These are phyloP conservation scores for Scarus forsteni DNA, from an alignment of 2,797 vertebrate species.

Conservation along the genomic window DNA sequence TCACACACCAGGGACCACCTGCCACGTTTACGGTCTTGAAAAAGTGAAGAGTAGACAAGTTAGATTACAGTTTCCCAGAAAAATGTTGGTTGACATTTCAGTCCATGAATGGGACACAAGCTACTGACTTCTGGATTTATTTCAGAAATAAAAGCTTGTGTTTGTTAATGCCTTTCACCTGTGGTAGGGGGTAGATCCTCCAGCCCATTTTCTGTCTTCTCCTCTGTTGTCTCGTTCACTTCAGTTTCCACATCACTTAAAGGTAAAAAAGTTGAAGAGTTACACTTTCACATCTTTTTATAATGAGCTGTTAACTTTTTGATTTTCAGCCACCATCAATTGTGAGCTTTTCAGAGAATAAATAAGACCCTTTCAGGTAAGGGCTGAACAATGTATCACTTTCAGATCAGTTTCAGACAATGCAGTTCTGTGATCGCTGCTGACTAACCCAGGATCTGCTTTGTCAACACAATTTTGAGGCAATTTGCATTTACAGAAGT, in stretches of 20 bases:
- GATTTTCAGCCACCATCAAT: no score
- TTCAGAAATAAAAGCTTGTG: neutral
- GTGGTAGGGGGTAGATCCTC: constrained; percentile 49
- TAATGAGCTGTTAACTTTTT: no score
- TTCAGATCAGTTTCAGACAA: no score
- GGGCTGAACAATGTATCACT: no score
- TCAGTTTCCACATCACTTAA: constrained; percentile 75
- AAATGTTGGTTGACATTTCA: neutral
- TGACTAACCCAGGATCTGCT: no score
- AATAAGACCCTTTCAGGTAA: no score
- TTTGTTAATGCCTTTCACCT: constrained; percentile 60
- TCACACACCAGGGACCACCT: constrained; percentile 95
- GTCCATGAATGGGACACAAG: neutral
- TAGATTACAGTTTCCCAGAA: neutral
- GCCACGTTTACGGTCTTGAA: constrained; percentile 75
- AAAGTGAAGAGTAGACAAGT: neutral
- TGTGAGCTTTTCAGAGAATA: no score
- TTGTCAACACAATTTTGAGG: no score
- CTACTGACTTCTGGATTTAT: neutral
- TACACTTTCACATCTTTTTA: neutral
- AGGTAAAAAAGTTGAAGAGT: constrained; percentile 11
- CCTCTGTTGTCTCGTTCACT: neutral
- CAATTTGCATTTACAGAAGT: no score
- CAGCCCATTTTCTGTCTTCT: constrained; percentile 64
- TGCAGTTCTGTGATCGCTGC: no score